These are phyloP conservation scores for Drosophila mulleri DNA, from an alignment of 2,888 invertebrate species.

Conservation along the genomic window DNA sequence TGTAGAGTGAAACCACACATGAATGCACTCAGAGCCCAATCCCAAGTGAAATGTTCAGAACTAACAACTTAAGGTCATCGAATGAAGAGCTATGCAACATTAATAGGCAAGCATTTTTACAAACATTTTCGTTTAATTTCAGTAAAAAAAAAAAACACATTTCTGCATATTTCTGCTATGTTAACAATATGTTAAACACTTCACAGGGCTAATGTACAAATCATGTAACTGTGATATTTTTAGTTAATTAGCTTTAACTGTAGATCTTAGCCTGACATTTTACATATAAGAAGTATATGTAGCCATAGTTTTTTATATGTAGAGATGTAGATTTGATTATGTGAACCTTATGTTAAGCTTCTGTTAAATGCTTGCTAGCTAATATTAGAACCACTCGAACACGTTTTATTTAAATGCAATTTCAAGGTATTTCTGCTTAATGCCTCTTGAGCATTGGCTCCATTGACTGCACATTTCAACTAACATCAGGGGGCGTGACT, in stretches of 20 bases:
- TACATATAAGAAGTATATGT: no score
- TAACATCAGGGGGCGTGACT: conserved; percentile 1
- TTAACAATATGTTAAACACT: not conserved
- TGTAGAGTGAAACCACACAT: conserved; percentile 24
- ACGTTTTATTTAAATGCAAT: conserved; percentile 2
- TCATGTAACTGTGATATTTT: no score
- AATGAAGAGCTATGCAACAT: not conserved
- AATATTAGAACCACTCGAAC: not conserved
- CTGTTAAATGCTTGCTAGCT: not conserved
- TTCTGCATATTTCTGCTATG: not conserved
- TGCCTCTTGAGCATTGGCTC: not conserved
- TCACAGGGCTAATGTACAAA: not conserved
- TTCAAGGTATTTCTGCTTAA: conserved; percentile 6
- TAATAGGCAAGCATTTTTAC: not conserved
- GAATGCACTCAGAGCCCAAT: conserved; percentile 6
- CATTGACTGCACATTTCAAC: not conserved
- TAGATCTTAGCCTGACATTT: no score
- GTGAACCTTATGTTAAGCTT: not conserved
- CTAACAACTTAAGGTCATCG: not conserved
- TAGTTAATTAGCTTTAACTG: no score
- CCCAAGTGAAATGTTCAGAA: conserved; percentile 12
- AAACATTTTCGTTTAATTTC: not conserved
- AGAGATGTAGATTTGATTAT: not conserved
- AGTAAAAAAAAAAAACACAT: no score
- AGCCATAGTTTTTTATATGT: no score